Evolutionary conservation across 2,888 invertebrate species (phyloP).

Genomic region (Diaphora mendica): DNA sequence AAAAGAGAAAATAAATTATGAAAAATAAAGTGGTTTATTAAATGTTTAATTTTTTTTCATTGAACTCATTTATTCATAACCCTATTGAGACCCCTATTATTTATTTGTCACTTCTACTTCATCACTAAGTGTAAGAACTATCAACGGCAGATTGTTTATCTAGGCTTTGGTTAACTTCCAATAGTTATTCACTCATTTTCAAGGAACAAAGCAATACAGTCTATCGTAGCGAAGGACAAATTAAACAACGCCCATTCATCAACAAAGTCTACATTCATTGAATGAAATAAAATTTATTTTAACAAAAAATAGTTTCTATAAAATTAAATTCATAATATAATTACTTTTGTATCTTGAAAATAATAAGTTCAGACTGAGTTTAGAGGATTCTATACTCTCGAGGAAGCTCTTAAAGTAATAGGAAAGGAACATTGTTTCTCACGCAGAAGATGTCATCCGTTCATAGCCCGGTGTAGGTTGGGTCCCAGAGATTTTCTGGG

Average conservation of each 20-base stretch:
- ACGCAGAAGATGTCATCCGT: no score
- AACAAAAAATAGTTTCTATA: no score
- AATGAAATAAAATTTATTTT: no score
- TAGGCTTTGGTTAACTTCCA: neutral
- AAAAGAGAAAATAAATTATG: slow-evolving; percentile 59
- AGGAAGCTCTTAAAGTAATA: no score
- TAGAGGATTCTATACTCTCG: no score
- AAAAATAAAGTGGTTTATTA: slow-evolving; percentile 70
- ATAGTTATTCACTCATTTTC: neutral
- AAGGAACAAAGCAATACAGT: neutral
- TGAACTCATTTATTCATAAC: slow-evolving; percentile 7
- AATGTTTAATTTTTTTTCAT: slow-evolving; percentile 53
- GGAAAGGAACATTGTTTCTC: no score
- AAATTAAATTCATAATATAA: neutral
- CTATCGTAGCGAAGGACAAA: neutral
- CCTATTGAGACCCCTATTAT: neutral
- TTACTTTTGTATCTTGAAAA: no score
- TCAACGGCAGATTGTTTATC: neutral
- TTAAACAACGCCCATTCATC: neutral
- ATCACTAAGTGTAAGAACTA: neutral
- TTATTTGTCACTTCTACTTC: neutral
- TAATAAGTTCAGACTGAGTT: no score
- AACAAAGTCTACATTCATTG: neutral
- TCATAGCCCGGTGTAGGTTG: no score
- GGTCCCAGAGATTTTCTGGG: no score